Conservation (phyloP, 2,888 invertebrate species). For the Lymantria dispar region DNA sequence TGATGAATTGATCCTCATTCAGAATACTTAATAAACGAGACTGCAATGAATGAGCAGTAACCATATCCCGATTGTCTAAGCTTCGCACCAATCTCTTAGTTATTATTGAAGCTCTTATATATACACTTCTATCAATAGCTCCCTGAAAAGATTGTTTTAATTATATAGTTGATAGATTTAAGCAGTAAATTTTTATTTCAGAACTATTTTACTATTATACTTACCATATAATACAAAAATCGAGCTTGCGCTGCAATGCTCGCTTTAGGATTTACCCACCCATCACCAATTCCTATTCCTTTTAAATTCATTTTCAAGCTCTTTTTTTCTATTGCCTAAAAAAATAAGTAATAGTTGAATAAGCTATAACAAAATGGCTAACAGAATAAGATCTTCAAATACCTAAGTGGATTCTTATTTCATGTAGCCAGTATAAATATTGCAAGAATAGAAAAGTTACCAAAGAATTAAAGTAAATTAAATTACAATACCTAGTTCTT, state of each 20-base stretch:
- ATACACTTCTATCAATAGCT: slow-evolving; percentile 56
- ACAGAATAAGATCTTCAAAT: too few species aligned
- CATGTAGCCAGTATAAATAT: too few species aligned
- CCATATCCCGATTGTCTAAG: slow-evolving; percentile 49
- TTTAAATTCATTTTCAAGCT: slow-evolving; percentile 68
- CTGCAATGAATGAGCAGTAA: slow-evolving; percentile 42
- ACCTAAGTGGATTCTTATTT: too few species aligned
- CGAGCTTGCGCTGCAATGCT: slow-evolving; percentile 57
- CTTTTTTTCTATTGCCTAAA: slow-evolving; percentile 65
- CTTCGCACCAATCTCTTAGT: slow-evolving; percentile 43
- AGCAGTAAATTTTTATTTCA: too few species aligned
- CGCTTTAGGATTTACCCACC: slow-evolving; percentile 70
- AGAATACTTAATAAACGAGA: slow-evolving; percentile 43
- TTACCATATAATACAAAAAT: slow-evolving; percentile 61
- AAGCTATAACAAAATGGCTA: too few species aligned
- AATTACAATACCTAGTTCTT: too few species aligned
- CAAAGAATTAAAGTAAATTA: too few species aligned
- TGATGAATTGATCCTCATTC: slow-evolving; percentile 46
- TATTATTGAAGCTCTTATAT: slow-evolving; percentile 41
- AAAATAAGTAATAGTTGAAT: slow-evolving; percentile 6
- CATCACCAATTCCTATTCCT: slow-evolving; percentile 72
- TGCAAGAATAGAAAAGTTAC: too few species aligned
- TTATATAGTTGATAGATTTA: too few species aligned
- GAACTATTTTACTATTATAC: slow-evolving; percentile 3
- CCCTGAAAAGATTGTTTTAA: slow-evolving; percentile 41